Evolutionary conservation across 2,797 vertebrate genomes (phyloP).

Genomic region (Gila robusta): DNA sequence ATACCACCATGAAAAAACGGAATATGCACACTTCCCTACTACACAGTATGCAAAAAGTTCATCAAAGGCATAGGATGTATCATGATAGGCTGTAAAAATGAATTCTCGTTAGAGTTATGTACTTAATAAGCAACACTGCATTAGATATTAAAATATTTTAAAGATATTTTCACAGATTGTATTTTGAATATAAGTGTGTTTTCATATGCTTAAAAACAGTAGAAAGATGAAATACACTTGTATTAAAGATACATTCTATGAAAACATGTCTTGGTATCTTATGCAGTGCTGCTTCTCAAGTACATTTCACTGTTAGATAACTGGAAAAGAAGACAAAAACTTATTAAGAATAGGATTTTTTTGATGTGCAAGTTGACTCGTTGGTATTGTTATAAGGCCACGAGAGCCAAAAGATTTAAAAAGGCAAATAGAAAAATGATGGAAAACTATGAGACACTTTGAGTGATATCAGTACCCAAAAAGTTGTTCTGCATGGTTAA

Average conservation of each 20-base stretch:
- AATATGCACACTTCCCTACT: background rate
- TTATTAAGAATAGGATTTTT: background rate
- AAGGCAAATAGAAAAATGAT: background rate
- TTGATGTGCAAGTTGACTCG: background rate
- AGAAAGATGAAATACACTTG: background rate
- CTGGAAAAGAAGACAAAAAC: background rate
- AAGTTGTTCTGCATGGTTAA: background rate
- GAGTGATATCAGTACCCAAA: background rate
- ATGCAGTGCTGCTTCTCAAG: background rate
- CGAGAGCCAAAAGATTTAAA: background rate
- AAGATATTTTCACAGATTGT: background rate
- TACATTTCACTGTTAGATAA: background rate
- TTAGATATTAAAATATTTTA: background rate
- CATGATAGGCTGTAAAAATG: background rate
- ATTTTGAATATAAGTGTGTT: background rate
- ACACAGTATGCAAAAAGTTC: background rate
- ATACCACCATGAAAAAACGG: background rate
- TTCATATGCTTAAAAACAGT: background rate
- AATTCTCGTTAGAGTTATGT: background rate
- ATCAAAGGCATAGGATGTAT: background rate
- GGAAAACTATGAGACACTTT: background rate
- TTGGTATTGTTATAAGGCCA: background rate
- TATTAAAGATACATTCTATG: background rate
- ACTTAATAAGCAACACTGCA: background rate
- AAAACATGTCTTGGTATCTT: background rate